phyloP scores from a whole-genome alignment of 2,113 vertebrate species.

The Chamaetylas fuelleborni region DNA sequence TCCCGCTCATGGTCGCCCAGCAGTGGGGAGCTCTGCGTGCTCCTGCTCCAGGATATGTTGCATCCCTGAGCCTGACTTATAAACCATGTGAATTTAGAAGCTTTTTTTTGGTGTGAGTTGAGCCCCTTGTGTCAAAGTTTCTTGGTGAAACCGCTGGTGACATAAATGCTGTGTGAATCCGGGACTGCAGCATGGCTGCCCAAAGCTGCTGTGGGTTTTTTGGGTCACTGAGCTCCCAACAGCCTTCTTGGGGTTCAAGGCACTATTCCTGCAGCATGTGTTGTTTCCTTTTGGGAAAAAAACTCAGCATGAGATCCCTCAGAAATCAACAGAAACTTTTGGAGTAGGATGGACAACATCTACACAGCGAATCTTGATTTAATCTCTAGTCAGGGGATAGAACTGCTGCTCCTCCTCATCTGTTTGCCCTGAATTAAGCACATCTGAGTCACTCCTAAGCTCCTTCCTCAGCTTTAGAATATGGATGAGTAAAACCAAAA shows the following conservation, averaged over 20 bases:
- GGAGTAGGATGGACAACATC: not conserved
- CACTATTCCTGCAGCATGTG: not conserved
- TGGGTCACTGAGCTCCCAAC: not conserved
- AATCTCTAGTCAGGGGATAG: not conserved
- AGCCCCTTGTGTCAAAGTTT: not conserved
- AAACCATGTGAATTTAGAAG: not conserved
- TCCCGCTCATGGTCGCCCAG: accelerated
- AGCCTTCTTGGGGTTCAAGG: not conserved
- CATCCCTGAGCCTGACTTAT: not conserved
- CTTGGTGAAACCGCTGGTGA: not conserved
- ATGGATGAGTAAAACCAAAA: not conserved
- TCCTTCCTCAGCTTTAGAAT: not conserved
- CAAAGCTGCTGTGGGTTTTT: not conserved
- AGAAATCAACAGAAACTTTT: constrained; percentile 11
- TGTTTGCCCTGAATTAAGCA: not conserved
- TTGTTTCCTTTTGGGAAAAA: not conserved
- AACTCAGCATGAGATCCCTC: not conserved
- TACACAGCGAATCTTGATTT: not conserved
- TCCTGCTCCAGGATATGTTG: not conserved
- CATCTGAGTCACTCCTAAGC: not conserved
- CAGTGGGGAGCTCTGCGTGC: accelerated
- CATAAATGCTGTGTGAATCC: not conserved
- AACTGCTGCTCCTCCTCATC: not conserved
- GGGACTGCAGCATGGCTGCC: not conserved
- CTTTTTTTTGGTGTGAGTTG: not conserved